phyloP scores from a whole-genome alignment of 2,113 vertebrate species.

The Thomomys bottae region DNA sequence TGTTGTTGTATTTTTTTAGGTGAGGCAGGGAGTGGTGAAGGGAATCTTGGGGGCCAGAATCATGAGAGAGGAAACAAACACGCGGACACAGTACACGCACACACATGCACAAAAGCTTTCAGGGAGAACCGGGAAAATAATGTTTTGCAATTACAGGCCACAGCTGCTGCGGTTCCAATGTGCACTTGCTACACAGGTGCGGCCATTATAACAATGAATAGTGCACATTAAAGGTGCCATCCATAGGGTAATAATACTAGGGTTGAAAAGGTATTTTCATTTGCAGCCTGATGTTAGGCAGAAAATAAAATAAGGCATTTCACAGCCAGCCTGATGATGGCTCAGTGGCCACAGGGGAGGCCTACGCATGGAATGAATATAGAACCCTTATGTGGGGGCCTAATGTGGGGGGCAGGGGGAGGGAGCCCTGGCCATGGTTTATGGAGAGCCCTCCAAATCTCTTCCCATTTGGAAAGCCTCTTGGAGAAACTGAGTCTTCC shows the following conservation, averaged over 20 bases:
- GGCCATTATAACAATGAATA: conserved; percentile 90
- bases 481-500: conserved; percentile 37
- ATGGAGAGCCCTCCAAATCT: not conserved
- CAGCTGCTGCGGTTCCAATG: conserved; percentile 84
- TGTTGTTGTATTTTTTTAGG: no score
- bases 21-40: fast-evolving
- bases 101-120: conserved; percentile 87
- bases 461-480: not conserved
- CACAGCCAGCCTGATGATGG: conserved; percentile 73
- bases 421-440: not conserved
- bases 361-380: conserved; percentile 32
- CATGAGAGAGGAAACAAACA: conserved; percentile 76
- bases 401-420: conserved; percentile 43
- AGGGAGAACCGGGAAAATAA: conserved; percentile 90
- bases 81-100: conserved; percentile 64
- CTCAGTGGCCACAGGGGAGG: conserved; percentile 66
- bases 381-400: not conserved
- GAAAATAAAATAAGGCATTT: conserved; percentile 75
- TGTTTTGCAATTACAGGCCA: conserved; percentile 88
- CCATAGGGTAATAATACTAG: conserved; percentile 80
- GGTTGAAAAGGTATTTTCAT: conserved; percentile 85
- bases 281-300: conserved; percentile 84
- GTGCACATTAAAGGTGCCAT: conserved; percentile 87
- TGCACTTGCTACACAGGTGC: conserved; percentile 88
- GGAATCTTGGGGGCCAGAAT: conserved; percentile 58